Evolutionary conservation across 2,113 vertebrate species (phyloP), one percentile per base, ranked within the genome.

Genomic region (Tautogolabrus adspersus): DNA sequence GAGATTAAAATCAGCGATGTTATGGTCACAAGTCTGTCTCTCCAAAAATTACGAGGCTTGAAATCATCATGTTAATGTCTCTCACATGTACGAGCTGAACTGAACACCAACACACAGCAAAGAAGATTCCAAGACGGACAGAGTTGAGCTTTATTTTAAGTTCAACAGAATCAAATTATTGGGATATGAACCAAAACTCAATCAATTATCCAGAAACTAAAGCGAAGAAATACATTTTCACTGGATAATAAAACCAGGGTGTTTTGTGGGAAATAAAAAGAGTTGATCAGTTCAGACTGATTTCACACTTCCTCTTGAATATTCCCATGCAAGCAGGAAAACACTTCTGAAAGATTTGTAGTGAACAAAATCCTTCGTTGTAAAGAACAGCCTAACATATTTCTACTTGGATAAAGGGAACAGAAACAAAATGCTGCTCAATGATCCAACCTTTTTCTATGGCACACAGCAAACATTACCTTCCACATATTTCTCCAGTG

Each of bases 1-100:
- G 56, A 81, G 61, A 66, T 62, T 63, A 7, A 30, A 62, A 80
- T 67, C 38, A 3, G 37, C 9, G 11, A 63, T 38, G 60, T 70
- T 81, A 18, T 67, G 72, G 52, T 83, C 72, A 82, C 84, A 79
- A 67, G 68, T 54, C 47, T 26, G 40, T 46, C 3, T 46, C 3
- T 64, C 47, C 52, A 52, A 54, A 65, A 47, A 49, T 63, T 19
- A 63, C 3, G 15, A 70, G 7, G 60, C 84, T 46, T 77, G 64
- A 83, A 71, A 81, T 74, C 23, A 0, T 44, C 11, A 21, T 51
- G 75, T 64, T 55, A n/a, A 37, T 10, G 23, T n/a, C 18, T 44
- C 10, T 77, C 66, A 63, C 66, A 47, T 54, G 56, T 30, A 16
- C 10, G 47, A 62, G 34, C 22, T 12, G 38, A 63, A 19, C 46